These are phyloP conservation scores for Hormaphis cornu DNA, from an alignment of 1,140 invertebrate genomes.

Conservation along the genomic window DNA sequence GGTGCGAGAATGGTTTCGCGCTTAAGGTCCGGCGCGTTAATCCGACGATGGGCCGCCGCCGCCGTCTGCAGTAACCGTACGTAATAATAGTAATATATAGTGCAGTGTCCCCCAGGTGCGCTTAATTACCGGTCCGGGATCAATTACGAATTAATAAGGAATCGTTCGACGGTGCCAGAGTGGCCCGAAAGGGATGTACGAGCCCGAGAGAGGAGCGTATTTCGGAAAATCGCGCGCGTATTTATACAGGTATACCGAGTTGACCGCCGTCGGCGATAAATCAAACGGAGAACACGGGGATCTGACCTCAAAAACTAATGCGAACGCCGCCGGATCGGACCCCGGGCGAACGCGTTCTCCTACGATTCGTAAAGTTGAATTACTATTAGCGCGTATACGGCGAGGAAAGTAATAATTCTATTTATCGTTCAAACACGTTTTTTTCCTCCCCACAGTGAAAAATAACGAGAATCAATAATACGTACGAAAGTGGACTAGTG, in stretches of 20 bases:
- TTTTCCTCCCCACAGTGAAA: too few relatives aligned
- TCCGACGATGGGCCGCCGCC: slow-evolving; percentile 1
- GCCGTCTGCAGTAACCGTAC: too few relatives aligned
- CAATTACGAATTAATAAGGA: slow-evolving; percentile 33
- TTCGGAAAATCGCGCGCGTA: slow-evolving; percentile 17
- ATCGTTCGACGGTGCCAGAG: slow-evolving; percentile 3
- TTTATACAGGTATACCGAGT: too few relatives aligned
- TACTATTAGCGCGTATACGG: too few relatives aligned
- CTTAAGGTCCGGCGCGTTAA: slow-evolving; percentile 28
- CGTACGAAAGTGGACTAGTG: too few relatives aligned
- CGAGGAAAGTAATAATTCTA: too few relatives aligned
- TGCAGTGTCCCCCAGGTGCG: slow-evolving; percentile 27
- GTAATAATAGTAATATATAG: too few relatives aligned
- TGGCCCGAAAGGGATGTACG: not conserved
- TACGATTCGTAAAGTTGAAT: too few relatives aligned
- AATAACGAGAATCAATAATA: too few relatives aligned
- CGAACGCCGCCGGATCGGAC: slow-evolving; percentile 1
- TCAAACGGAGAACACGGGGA: slow-evolving; percentile 17
- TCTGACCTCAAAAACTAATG: slow-evolving; percentile 27
- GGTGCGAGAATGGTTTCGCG: slow-evolving; percentile 24
- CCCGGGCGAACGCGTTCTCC: too few relatives aligned
- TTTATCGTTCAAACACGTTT: too few relatives aligned
- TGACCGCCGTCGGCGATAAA: slow-evolving; percentile 30
- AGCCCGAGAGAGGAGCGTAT: too few relatives aligned
- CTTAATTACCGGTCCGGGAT: slow-evolving; percentile 32